Base-by-base conservation (phyloP, 2,113 vertebrate genomes). In the Heteronetta atricapilla region DNA sequence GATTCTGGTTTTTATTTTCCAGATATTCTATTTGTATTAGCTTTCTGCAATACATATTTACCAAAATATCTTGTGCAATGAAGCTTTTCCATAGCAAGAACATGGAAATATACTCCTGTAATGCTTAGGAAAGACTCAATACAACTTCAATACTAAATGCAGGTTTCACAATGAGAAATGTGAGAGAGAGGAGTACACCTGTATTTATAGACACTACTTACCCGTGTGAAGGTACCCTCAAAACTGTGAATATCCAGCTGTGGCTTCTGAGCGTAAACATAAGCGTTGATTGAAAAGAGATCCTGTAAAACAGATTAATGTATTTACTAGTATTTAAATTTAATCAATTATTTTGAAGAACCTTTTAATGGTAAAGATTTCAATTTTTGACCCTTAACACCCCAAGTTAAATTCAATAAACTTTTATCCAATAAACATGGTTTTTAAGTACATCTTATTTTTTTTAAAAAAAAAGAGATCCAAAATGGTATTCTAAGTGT, bases 161-260 rank as follows among this genome's bases (percentile, higher is more conserved):
- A 63, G 10, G 22, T 52, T 89, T 62, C 42, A 63, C 20, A 40
- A 0, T 52, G 36, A 36, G 25, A 73, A 36, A 66, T 7, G 16
- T 17, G 40, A 63, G 11, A 59, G 26, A 36, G 48, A 12, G 29
- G 59, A 69, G 22, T 31, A 60, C n/a, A 75, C 74, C 26, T 48
- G 2, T 36, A 76, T 70, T 48, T 74, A 50, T 22, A 89, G 2
- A 36, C 7, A 67, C 42, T 69, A 97, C 98, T 98, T 98, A 99
- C 99, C 98, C 99, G 97, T 44, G 99, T 99, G 97, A 99, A 99
- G 86, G 99, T 99, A 76, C 99, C 99, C 97, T 99, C 99, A 91
- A 99, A 99, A 88, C 98, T 99, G 97, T 99, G 99, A 97, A 99
- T 99, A 97, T 99, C 99, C 98, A 99, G 97, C 94, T 99, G 99